phyloP scores from a whole-genome alignment of 2,113 vertebrate species.

The Clarias macrocephalus region DNA sequence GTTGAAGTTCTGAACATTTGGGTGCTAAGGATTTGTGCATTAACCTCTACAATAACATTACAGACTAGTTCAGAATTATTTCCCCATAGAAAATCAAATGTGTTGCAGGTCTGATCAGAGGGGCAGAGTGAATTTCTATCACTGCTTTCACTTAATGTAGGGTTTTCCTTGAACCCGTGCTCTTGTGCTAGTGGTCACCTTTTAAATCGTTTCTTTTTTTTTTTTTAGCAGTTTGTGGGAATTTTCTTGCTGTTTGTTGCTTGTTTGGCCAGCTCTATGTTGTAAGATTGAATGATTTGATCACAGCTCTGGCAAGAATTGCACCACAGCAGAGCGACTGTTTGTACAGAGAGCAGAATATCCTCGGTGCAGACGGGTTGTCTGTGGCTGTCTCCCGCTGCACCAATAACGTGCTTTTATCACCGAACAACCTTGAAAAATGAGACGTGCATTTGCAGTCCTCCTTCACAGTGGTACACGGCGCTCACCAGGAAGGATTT shows the following conservation, averaged over 20 bases:
- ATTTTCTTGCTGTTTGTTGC: conserved; percentile 24
- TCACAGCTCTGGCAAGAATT: conserved; percentile 17
- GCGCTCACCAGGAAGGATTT: conserved; percentile 60
- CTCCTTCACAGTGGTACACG: conserved; percentile 68
- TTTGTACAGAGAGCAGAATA: conserved; percentile 60
- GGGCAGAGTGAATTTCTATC: conserved; percentile 26
- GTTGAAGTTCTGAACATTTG: conserved; percentile 4
- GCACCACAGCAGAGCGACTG: conserved; percentile 14
- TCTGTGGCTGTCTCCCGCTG: conserved; percentile 61
- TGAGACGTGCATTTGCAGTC: conserved; percentile 61
- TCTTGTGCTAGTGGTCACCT: conserved; percentile 11
- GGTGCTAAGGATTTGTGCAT: conserved; percentile 35
- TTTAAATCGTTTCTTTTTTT: not conserved
- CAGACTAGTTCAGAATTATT: conserved; percentile 17
- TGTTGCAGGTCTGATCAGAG: conserved; percentile 32
- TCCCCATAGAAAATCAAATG: conserved; percentile 36
- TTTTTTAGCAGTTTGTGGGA: conserved; percentile 7
- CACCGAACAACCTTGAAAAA: conserved; percentile 74
- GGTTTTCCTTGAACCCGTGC: conserved; percentile 34
- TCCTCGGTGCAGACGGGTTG: conserved; percentile 53
- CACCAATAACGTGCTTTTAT: conserved; percentile 67
- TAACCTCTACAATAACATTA: conserved; percentile 46
- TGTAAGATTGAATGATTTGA: conserved; percentile 41
- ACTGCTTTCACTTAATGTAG: conserved; percentile 19
- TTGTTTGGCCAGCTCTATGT: conserved; percentile 7